phyloP scores from a whole-genome alignment of 2,797 vertebrate species.

The Smutsia gigantea region DNA sequence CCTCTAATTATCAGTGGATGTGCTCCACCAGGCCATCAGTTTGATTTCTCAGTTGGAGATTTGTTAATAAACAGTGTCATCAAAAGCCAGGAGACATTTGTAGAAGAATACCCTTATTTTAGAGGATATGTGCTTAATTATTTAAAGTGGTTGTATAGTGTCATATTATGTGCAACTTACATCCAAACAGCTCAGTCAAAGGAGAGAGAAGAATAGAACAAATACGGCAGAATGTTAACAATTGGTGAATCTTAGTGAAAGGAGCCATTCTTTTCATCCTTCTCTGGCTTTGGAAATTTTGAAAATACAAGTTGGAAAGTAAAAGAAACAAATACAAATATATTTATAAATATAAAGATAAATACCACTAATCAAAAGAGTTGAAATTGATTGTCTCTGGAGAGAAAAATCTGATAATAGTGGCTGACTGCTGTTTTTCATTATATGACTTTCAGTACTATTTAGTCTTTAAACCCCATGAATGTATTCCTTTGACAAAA shows the following conservation, averaged over 20 bases:
- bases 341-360: neutral
- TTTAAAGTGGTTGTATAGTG: neutral
- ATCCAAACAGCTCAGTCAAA: neutral
- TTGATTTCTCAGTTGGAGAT: neutral
- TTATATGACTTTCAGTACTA: neutral
- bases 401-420: neutral
- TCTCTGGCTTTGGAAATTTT: conserved; percentile 12
- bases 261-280: neutral
- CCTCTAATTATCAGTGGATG: neutral
- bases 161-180: neutral
- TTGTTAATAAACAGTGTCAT: neutral
- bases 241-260: neutral
- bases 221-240: neutral
- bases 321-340: neutral
- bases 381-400: neutral
- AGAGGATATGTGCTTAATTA: neutral
- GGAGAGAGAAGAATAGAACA: neutral
- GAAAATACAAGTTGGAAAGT: neutral
- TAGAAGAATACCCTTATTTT: neutral
- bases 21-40: neutral
- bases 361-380: neutral
- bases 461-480: neutral
- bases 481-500: neutral
- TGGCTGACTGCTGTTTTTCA: neutral
- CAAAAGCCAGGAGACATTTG: neutral